Base-by-base conservation (phyloP, 23 tunicate species). In the Halocynthia aurantium region DNA sequence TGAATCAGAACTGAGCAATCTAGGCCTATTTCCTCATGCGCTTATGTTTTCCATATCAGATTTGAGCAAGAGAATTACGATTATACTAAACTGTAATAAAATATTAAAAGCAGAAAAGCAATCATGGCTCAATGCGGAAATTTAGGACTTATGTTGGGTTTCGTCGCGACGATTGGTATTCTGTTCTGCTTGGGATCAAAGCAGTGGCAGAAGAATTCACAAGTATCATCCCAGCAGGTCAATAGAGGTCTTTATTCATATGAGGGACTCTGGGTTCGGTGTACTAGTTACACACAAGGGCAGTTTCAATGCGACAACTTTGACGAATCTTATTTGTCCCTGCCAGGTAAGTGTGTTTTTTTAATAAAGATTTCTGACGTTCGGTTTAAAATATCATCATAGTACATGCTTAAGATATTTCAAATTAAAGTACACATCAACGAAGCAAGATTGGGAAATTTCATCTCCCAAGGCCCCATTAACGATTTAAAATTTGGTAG, bases 241-340 rank as follows among this genome's bases (percentile, higher is more conserved):
- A 75, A 68, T 22, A 56, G 57, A 18, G 92, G 92, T 11, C 63
- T 92, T 5, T 64, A 86, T 19, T 82, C 87, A 11, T 92, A 86
- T 53, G 87, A 86, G 78, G 98, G 98, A 10, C 67, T 92, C 10
- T 92, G 98, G 98, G 92, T 92, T 6, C 77, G 98, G 6, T 92
- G 98, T 67, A 83, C 84, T 2, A 82, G 88, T 55, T 84, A 85
- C 49, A 52, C 61, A 10, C 98, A 85, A 6, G 98, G 92, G 65
- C 73, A 54, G 74, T 86, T 82, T 53, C 86, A 75, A 66, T 92
- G 98, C 65, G 98, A 92, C 57, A 73, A 80, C 75, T 92, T 72
- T 58, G 93, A 87, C 60, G 81, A 76, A 22, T 81, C 86, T 7
- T 76, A 60, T 19, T 58, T 87, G 52, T 77, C 64, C 9, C 52